Percentiles rank a stretch among this genome's conserved stretches.
These are phyloP conservation scores for Oceanodroma tethys DNA, from an alignment of 2,113 vertebrate species.

Conservation along the genomic window DNA sequence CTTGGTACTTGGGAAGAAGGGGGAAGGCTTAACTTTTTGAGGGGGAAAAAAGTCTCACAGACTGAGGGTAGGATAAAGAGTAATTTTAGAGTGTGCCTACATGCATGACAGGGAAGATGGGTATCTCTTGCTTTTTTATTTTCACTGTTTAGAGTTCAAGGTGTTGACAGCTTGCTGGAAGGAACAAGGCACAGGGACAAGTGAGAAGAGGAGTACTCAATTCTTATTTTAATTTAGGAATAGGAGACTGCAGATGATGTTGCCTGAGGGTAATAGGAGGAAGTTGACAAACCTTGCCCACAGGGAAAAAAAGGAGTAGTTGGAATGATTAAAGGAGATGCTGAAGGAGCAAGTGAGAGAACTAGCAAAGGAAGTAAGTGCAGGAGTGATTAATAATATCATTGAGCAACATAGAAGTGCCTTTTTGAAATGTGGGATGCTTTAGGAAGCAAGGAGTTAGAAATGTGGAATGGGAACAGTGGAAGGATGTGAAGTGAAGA, in stretches of 20 bases:
- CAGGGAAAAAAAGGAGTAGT: not conserved
- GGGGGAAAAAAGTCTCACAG: not conserved
- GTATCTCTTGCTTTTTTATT: not conserved
- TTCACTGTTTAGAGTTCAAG: not conserved
- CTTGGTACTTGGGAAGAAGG: not conserved
- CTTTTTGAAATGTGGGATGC: not conserved
- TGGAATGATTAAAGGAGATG: not conserved
- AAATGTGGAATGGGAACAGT: not conserved
- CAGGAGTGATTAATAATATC: not conserved
- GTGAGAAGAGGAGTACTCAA: not conserved
- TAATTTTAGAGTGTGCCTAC: not conserved
- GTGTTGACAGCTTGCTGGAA: slow-evolving; percentile 39
- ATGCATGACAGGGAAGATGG: not conserved
- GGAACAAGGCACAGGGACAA: not conserved
- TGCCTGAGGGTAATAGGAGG: not conserved
- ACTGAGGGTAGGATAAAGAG: not conserved
- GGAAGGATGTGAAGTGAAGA: not conserved
- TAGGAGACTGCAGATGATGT: not conserved
- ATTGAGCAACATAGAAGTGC: not conserved
- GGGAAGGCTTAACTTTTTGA: not conserved
- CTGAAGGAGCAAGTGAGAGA: not conserved
- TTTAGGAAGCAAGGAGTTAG: not conserved
- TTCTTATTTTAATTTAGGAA: not conserved
- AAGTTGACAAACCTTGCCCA: not conserved
- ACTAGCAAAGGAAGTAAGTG: not conserved